Conservation (phyloP, 2,113 vertebrate species). For the Pogonocichla stellata region DNA sequence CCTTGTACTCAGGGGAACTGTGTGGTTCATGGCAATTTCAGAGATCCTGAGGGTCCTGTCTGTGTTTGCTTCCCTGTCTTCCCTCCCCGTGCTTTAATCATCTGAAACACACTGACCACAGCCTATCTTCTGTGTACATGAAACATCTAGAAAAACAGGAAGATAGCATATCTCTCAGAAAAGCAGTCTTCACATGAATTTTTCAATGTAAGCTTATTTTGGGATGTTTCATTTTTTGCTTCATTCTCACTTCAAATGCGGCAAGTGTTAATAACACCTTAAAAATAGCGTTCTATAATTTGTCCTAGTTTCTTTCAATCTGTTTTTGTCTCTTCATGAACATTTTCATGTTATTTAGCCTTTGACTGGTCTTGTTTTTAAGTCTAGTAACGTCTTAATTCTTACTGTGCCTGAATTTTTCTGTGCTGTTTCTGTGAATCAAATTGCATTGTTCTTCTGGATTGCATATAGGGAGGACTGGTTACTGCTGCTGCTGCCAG, state of each 20-base stretch:
- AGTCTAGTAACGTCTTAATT: background rate
- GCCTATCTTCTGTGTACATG: background rate
- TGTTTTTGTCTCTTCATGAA: background rate
- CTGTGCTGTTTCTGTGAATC: background rate
- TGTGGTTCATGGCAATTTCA: background rate
- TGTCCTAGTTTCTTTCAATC: background rate
- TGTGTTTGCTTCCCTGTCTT: background rate
- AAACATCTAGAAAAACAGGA: background rate
- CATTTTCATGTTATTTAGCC: background rate
- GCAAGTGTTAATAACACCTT: background rate
- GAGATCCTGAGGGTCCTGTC: background rate
- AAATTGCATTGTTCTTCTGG: background rate
- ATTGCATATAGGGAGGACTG: background rate
- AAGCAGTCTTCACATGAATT: background rate
- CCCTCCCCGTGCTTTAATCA: background rate
- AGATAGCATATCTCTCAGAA: background rate
- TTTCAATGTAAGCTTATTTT: constrained; percentile 12
- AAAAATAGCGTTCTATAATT: constrained; percentile 21
- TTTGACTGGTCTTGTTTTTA: background rate
- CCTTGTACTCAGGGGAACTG: background rate
- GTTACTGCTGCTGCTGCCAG: background rate
- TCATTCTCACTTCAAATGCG: background rate
- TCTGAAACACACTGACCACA: background rate
- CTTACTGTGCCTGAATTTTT: background rate
- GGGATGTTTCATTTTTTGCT: background rate